Conservation (phyloP, 2,113 vertebrate species). For the Echinops telfairi region DNA sequence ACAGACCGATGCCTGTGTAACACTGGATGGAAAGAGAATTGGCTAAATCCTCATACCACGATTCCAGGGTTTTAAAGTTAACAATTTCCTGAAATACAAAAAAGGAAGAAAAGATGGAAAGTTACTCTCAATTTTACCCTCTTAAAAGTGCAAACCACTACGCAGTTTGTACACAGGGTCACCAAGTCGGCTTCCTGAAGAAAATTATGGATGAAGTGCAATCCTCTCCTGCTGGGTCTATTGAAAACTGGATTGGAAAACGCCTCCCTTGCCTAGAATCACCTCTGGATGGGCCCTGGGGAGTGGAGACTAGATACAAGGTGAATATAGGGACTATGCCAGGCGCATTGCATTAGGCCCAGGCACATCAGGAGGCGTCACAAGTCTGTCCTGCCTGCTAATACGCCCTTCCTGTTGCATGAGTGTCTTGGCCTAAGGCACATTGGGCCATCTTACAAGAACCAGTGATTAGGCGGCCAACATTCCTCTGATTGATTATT, state of each 20-base stretch:
- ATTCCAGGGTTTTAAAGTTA: background rate
- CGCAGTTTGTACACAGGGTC: background rate
- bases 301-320: background rate
- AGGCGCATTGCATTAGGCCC: background rate
- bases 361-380: background rate
- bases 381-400: background rate
- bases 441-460: conserved; percentile 57
- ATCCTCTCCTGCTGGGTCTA: background rate
- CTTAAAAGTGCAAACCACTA: background rate
- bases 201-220: background rate
- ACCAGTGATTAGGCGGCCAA: conserved; percentile 9
- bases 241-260: background rate
- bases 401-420: background rate
- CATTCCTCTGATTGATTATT: conserved; percentile 68
- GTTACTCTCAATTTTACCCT: background rate
- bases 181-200: background rate
- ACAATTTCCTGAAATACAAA: background rate
- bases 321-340: background rate
- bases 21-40: background rate
- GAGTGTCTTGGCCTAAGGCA: conserved; percentile 20
- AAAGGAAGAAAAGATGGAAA: background rate
- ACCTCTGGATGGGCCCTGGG: background rate
- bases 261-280: background rate
- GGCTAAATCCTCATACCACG: conserved; percentile 8
- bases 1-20: background rate